Evolutionary conservation across 2,797 vertebrate species (phyloP).

Genomic region (Melanotaenia maccullochi): DNA sequence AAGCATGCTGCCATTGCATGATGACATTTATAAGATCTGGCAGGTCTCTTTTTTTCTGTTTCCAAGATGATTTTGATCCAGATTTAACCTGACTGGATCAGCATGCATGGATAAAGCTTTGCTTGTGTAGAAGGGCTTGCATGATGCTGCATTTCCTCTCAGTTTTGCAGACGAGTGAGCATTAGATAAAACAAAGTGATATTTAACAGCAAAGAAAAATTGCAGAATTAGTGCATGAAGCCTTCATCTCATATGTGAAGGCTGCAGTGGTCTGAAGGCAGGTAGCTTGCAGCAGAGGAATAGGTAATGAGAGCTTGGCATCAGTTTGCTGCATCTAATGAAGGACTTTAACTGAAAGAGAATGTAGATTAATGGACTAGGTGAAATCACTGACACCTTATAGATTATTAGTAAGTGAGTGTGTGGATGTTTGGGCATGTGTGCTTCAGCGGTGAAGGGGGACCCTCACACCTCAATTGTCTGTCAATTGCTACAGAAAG

Average conservation of each 20-base stretch:
- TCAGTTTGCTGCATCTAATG: slow-evolving; percentile 51
- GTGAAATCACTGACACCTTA: slow-evolving; percentile 42
- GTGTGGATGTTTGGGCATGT: slow-evolving; percentile 23
- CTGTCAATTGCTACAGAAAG: slow-evolving; percentile 61
- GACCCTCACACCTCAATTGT: slow-evolving; percentile 46
- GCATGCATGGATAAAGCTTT: slow-evolving; percentile 40
- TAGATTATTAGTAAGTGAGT: slow-evolving; percentile 31
- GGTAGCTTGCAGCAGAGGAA: slow-evolving; percentile 37
- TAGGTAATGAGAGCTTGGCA: slow-evolving; percentile 35
- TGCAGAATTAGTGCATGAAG: slow-evolving; percentile 28
- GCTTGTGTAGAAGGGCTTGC: slow-evolving; percentile 45
- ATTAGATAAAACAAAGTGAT: slow-evolving; percentile 54
- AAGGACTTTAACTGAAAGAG: slow-evolving; percentile 61
- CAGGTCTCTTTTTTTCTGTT: slow-evolving; percentile 35
- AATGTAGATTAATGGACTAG: slow-evolving; percentile 72
- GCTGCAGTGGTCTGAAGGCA: slow-evolving; percentile 11
- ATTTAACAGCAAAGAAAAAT: slow-evolving; percentile 26
- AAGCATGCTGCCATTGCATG: background rate
- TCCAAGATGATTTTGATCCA: slow-evolving; percentile 41
- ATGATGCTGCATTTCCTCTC: slow-evolving; percentile 75
- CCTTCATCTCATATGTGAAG: slow-evolving; percentile 12
- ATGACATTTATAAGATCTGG: slow-evolving; percentile 37
- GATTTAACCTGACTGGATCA: slow-evolving; percentile 46
- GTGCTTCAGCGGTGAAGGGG: slow-evolving; percentile 6
- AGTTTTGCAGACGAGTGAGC: slow-evolving; percentile 53